Percentiles rank a stretch among this genome's conserved stretches.
These are phyloP conservation scores for Eristalis intricaria DNA, from an alignment of 2,888 invertebrate species.

Conservation along the genomic window DNA sequence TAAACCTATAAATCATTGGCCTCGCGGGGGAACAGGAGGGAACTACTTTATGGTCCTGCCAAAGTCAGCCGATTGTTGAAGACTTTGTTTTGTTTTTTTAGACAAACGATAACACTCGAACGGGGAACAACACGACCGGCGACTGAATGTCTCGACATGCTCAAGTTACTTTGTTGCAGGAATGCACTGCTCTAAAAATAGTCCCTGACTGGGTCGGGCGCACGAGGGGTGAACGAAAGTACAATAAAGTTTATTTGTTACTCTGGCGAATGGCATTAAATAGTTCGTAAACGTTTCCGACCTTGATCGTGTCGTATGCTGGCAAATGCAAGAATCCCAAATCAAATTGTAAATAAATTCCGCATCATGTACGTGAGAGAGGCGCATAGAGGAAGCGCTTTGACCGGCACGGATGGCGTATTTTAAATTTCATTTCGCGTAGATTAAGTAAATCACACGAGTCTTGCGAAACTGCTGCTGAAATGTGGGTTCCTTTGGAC, in stretches of 20 bases:
- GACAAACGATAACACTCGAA: not conserved
- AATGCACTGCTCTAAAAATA: constrained; percentile 22
- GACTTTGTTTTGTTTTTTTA: not conserved
- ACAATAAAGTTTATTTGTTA: constrained; percentile 39
- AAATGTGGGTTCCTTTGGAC: not conserved
- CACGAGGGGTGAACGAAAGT: not conserved
- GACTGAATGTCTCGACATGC: constrained; percentile 30
- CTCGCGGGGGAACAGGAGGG: not conserved
- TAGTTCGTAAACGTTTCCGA: constrained; percentile 20
- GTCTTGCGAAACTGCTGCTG: not conserved
- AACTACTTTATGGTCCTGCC: not conserved
- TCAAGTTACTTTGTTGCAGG: not conserved
- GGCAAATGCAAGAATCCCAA: constrained; percentile 25
- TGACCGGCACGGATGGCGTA: not conserved
- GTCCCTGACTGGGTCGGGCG: not conserved
- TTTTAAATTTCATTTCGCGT: not conserved
- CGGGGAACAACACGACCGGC: constrained; percentile 13
- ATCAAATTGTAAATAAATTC: constrained; percentile 20
- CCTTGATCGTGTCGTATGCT: constrained; percentile 16
- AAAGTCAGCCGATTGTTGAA: not conserved
- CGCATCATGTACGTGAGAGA: not conserved
- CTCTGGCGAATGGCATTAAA: constrained; percentile 27
- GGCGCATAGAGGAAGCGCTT: not conserved
- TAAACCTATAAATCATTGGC: not conserved
- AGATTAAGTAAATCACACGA: not conserved